Evolutionary conservation across 2,888 invertebrate genomes (phyloP).

Genomic region (Drosophila formosana): DNA sequence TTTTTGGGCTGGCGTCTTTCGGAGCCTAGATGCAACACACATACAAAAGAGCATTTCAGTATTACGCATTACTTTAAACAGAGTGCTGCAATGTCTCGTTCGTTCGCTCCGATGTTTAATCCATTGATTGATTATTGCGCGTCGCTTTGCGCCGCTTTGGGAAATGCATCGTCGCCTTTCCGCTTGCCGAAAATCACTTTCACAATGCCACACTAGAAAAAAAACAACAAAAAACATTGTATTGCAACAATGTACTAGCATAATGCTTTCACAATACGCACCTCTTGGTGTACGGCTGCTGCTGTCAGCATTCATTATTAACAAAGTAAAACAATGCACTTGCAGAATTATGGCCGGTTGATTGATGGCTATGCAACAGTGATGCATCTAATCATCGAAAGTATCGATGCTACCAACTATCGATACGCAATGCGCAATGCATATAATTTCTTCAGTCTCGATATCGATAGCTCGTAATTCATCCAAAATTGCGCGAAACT

Average conservation of each 20-base stretch:
- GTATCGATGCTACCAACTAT: background rate
- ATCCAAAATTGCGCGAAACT: too few species aligned
- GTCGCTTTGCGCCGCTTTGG: constrained; percentile 1
- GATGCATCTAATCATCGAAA: background rate
- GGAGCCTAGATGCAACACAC: constrained; percentile 38
- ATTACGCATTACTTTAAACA: background rate
- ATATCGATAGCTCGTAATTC: too few species aligned
- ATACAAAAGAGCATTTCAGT: constrained; percentile 22
- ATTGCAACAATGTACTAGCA: constrained; percentile 27
- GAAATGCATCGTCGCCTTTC: constrained; percentile 17
- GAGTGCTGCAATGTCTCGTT: background rate
- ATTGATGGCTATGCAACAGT: constrained; percentile 5
- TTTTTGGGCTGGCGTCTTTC: constrained; percentile 32
- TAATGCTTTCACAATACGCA: constrained; percentile 47
- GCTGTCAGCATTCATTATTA: constrained; percentile 67
- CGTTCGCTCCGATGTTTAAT: constrained; percentile 1
- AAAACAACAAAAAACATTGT: constrained; percentile 69
- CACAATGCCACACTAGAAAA: constrained; percentile 75
- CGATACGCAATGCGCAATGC: background rate
- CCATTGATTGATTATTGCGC: constrained; percentile 7
- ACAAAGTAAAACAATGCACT: constrained; percentile 2
- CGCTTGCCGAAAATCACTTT: constrained; percentile 36
- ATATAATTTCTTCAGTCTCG: too few species aligned
- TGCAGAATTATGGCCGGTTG: background rate
- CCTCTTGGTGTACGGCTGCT: constrained; percentile 56